Base-by-base conservation (phyloP, 1,140 invertebrate species). In the Epicauta chinensis region DNA sequence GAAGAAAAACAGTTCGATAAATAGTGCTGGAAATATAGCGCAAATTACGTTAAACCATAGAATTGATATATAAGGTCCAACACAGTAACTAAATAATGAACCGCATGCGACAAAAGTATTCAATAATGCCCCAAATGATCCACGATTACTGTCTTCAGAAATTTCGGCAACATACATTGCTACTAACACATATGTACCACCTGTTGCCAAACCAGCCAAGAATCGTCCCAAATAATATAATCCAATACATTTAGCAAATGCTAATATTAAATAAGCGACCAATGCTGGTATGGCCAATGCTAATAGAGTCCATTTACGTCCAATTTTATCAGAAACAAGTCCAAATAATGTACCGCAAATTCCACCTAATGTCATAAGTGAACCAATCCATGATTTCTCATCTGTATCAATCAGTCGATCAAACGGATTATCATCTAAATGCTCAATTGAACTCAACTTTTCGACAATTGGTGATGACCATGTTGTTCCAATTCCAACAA, bases 91-190 rank as follows among this genome's bases (percentile, higher is more conserved):
- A 23, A 84, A 77, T 0, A 93, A 66, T 55, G 93, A 82, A 5
- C 93, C 93, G 11, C 84, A 52, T 10, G 80, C 79, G 35, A 84
- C 79, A 59, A 86, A 52, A 7, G 80, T 79, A 36, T 85, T 80
- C 60, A 87, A 87, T 3, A 90, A 69, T 87, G 7, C 89, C 89
- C 0, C 92, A 70, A 1, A 84, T 77, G 10, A 77, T 7, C 91
- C 91, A 58, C 92, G 75, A 1, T 85, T 64, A 59, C 81, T 71
- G 71, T 82, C 81, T 60, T 90, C 87, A 2, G 89, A 83, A 35
- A 92, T 91, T 74, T 93, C 91, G 15, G 89, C 88, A 50, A 89
- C 80, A 68, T 93, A 95, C 78, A 93, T 87, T 0, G 90, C 89
- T 2, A 83, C 76, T n/a, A 82, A 78, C 0, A 89, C 85, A 67